Evolutionary conservation across 2,888 invertebrate species (phyloP), one percentile per base, ranked within the genome.

Genomic region (Andrena haemorrhoa): DNA sequence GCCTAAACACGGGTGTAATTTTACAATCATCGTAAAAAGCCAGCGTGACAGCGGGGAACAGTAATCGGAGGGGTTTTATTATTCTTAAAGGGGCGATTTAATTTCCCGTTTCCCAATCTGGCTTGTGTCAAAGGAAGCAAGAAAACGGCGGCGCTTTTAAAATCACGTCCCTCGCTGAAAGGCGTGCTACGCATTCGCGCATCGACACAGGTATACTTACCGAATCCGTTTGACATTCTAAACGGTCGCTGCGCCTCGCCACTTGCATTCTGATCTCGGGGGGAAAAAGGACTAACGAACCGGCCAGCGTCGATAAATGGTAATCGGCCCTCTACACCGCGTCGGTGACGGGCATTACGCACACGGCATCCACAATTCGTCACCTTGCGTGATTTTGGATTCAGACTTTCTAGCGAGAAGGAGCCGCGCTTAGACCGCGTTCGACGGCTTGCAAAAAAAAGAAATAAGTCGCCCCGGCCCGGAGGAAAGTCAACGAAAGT

Each of bases 401-500:
- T 85, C 72, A 74, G 84, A 90, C 90, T 90, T 90, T 90, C 90
- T 90, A 91, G 73, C 84, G 72, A 23, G 60, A 76, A 75, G 61
- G 76, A 74, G 78, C 61, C 77, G 77, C 66, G 75, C 80, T 80
- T 72, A 69, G 72, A 64, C 41, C 56, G 66, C 63, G 72, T 41
- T 75, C 79, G 58, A 31, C 33, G 23, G 60, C 64, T 64, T 74
- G 78, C 23, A 68, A 77, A 83, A 80, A 84, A 82, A 26, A 1
- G 12, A 53, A 56, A 26, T 23, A 12, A 72, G 75, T 84, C 58
- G 58, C 60, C 51, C 49, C 76, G 83, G 73, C 84, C 80, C 79
- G 74, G 88, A 88, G 86, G 90, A 91, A 91, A 91, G 91, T 88
- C 77, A 88, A 89, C 86, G 91, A 91, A 91, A 91, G 91, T 90